Percentiles rank a stretch among this genome's conserved stretches.
These are phyloP conservation scores for Perizoma flavofasciatum DNA, from an alignment of 2,888 invertebrate species.

Conservation along the genomic window DNA sequence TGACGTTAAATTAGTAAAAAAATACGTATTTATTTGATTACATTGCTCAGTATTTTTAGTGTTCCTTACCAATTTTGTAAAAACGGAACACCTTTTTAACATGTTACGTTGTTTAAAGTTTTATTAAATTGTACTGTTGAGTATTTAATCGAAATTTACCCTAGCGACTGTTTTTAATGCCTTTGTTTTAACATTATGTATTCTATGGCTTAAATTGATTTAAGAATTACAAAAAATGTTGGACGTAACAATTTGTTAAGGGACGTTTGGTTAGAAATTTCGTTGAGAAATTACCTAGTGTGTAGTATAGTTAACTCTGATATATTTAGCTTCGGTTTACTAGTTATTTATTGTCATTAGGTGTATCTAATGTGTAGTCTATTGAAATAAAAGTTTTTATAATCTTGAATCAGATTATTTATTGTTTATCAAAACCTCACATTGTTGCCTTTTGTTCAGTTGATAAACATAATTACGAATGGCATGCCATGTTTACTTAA, in stretches of 20 bases:
- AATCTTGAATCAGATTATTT: slow-evolving; percentile 42
- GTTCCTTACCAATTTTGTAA: no score
- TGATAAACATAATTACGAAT: slow-evolving; percentile 1
- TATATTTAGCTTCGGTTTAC: slow-evolving; percentile 16
- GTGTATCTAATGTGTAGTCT: slow-evolving; percentile 43
- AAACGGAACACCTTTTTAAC: neutral
- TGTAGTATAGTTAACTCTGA: slow-evolving; percentile 6
- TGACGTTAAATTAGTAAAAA: neutral
- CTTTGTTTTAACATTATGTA: no score
- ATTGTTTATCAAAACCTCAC: slow-evolving; percentile 15
- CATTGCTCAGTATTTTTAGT: neutral
- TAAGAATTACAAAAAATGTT: neutral
- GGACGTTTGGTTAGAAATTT: slow-evolving; percentile 1
- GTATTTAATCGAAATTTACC: slow-evolving; percentile 5
- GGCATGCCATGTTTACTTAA: slow-evolving; percentile 4
- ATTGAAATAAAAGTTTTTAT: slow-evolving; percentile 61
- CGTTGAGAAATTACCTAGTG: slow-evolving; percentile 5
- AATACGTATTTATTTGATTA: neutral
- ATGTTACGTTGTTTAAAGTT: slow-evolving; percentile 10
- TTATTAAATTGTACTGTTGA: slow-evolving; percentile 9
- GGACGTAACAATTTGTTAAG: slow-evolving; percentile 2
- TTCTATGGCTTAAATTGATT: no score
- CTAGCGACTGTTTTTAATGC: no score
- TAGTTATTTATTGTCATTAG: no score
- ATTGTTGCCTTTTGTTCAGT: slow-evolving; percentile 2